These are phyloP conservation scores for Unio pictorum DNA, from an alignment of 2,888 invertebrate genomes.

Conservation along the genomic window DNA sequence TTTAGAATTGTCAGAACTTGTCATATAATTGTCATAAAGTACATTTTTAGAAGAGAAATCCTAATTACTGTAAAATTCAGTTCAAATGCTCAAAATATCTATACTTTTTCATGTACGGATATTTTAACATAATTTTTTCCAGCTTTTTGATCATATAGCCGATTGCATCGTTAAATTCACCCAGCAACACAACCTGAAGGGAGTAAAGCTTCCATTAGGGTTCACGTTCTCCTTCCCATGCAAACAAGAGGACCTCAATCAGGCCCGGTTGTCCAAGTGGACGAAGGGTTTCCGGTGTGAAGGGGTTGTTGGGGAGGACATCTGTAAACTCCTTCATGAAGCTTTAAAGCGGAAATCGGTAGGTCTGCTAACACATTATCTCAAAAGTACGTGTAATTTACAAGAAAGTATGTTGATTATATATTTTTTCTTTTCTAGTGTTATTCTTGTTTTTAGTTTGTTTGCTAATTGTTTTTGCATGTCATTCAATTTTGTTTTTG, in stretches of 20 bases:
- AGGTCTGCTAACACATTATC: slow-evolving; percentile 10
- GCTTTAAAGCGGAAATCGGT: slow-evolving; percentile 81
- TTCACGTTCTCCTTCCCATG: slow-evolving; percentile 97
- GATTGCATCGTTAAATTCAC: slow-evolving; percentile 92
- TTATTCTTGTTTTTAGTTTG: too few species aligned
- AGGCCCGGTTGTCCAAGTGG: slow-evolving; percentile 89
- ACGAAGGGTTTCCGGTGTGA: slow-evolving; percentile 96
- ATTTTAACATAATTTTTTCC: slow-evolving; percentile 42
- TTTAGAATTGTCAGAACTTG: too few species aligned
- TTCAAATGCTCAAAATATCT: neutral
- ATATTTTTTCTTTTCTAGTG: too few species aligned
- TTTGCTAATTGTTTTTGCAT: too few species aligned
- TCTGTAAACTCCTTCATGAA: slow-evolving; percentile 87
- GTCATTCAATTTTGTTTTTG: too few species aligned
- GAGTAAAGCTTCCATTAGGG: slow-evolving; percentile 84
- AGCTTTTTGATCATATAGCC: slow-evolving; percentile 95
- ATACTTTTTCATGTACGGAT: neutral
- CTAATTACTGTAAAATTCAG: too few species aligned
- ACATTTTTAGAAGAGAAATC: too few species aligned
- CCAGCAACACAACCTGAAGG: slow-evolving; percentile 79
- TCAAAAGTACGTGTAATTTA: too few species aligned
- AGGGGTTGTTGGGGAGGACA: slow-evolving; percentile 91
- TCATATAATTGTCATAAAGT: too few species aligned
- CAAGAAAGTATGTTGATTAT: too few species aligned
- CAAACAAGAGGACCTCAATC: slow-evolving; percentile 87